These are phyloP conservation scores for Lepidostoma basale DNA, from an alignment of 1,140 invertebrate species.

Conservation along the genomic window DNA sequence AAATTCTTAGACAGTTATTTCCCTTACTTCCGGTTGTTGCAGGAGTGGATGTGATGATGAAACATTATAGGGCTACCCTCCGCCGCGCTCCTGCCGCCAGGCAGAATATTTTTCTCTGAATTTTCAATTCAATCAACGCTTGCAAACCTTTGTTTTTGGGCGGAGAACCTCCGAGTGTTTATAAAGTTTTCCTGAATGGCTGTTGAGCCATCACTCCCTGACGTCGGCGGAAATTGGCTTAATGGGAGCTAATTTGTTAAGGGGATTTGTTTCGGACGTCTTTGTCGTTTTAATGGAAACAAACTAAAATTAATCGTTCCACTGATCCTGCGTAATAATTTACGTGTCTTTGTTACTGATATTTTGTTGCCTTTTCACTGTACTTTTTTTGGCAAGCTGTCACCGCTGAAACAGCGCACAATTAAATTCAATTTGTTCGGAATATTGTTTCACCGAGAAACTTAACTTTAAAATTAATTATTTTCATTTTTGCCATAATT, in stretches of 20 bases:
- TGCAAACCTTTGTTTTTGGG: conserved; percentile 16
- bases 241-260: conserved; percentile 29
- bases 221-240: conserved; percentile 28
- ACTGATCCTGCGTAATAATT: conserved; percentile 18
- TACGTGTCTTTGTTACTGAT: conserved; percentile 13
- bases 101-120: background rate
- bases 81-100: background rate
- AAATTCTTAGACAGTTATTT: conserved; percentile 1
- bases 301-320: conserved; percentile 28
- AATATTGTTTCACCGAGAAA: conserved; percentile 2
- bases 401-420: background rate
- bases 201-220: conserved; percentile 21
- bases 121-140: conserved; percentile 7
- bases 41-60: conserved; percentile 19
- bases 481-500: background rate
- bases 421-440: conserved; percentile 3
- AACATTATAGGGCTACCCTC: background rate
- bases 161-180: conserved; percentile 11
- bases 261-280: conserved; percentile 29
- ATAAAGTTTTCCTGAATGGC: conserved; percentile 22
- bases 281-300: conserved; percentile 28
- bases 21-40: conserved; percentile 3
- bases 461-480: conserved; percentile 10
- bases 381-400: conserved; percentile 16
- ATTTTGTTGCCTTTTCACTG: conserved; percentile 13